Evolutionary conservation across 2,888 invertebrate species (phyloP), one percentile per base, ranked within the genome.

Genomic region (Parnassius mnemosyne): DNA sequence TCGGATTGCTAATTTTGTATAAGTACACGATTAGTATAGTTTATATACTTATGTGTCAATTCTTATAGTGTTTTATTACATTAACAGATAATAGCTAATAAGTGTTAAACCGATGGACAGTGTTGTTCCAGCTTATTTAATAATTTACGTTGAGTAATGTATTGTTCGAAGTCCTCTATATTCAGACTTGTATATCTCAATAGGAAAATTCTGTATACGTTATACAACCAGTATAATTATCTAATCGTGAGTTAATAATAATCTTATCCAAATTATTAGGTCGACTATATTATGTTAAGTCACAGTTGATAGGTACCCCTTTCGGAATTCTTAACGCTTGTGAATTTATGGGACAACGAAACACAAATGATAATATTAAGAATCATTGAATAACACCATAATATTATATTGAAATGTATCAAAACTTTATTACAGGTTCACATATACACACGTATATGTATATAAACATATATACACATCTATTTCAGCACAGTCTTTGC

Each of bases 1-100:
- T 85, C 86, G 85, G 81, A 89, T 89, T 87, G 89, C 90, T 85
- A 87, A 87, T 89, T 89, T 89, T 89, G 85, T 91, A 90, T 89
- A 89, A 81, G 84, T 88, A 90, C 91, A 91, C 90, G 85, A 90
- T 84, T 92, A 91, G 92, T 90, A 92, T 92, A 92, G 92, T 92
- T 89, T 89, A 92, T 91, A 92, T 92, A 92, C 92, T 92, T 92
- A 91, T 92, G 92, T 92, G 92, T 92, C 92, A 92, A 92, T 92
- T 92, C 92, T 88, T 85, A 89, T 92, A 92, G 91, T 88, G 78
- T 92, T 92, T 92, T 92, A 92, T 87, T 89, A 90, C 89, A 87
- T 85, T 84, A 89, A 89, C 89, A 84, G 83, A 87, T 74, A 81
- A 85, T 92, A 91, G 90, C 70, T 88, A 85, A 88, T 92, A 92